Evolutionary conservation across 1,140 invertebrate species (phyloP).

Genomic region (Ylistrum balloti): DNA sequence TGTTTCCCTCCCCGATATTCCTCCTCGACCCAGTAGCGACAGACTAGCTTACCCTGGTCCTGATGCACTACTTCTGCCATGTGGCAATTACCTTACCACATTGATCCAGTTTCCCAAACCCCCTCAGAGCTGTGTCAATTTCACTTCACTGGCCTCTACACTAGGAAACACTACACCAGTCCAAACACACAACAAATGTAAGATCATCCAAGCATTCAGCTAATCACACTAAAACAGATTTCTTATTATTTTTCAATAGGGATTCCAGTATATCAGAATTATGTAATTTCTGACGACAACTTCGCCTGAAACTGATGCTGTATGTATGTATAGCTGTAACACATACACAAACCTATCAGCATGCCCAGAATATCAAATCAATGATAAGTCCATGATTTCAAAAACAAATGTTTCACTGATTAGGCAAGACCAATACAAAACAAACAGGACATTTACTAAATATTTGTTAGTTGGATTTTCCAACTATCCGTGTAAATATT

Average conservation of each 20-base stretch:
- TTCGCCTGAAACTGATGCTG: too few species aligned
- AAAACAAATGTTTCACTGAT: neutral
- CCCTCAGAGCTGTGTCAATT: neutral
- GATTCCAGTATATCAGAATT: too few species aligned
- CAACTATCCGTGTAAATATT: neutral
- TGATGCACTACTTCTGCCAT: neutral
- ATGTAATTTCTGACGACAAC: too few species aligned
- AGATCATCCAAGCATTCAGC: neutral
- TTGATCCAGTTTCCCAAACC: slow-evolving; percentile 19
- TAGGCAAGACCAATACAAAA: neutral
- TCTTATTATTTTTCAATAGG: neutral
- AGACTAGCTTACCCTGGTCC: neutral
- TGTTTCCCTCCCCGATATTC: neutral
- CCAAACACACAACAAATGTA: neutral
- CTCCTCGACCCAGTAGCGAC: neutral
- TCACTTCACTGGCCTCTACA: neutral
- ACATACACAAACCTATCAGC: too few species aligned
- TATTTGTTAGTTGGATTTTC: neutral
- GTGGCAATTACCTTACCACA: neutral
- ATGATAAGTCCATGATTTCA: too few species aligned
- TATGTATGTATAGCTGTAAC: too few species aligned
- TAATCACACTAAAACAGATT: neutral
- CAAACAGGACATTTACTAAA: neutral
- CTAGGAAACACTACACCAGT: neutral
- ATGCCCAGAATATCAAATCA: too few species aligned